Conservation (phyloP, 2,113 vertebrate species). For the Equus quagga region DNA sequence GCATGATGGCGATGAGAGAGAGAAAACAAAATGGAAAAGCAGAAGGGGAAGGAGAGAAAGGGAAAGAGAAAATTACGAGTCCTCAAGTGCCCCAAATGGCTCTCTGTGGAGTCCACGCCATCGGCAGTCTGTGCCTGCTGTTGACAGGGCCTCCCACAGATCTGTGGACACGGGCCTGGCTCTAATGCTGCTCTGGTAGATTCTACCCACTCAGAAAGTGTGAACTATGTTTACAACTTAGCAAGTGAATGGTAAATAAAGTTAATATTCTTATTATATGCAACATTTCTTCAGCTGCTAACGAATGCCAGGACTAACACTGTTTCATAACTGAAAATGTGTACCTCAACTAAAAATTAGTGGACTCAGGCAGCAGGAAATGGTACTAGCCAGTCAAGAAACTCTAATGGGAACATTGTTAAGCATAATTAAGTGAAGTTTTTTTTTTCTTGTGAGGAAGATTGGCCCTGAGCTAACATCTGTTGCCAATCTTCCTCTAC, state of each 20-base stretch:
- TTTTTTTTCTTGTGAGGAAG: too few relatives aligned
- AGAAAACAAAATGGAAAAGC: neutral
- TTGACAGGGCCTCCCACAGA: neutral
- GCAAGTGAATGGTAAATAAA: neutral
- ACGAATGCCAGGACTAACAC: conserved; percentile 14
- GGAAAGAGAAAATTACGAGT: neutral
- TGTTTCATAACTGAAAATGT: conserved; percentile 59
- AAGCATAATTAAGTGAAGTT: neutral
- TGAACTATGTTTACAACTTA: neutral
- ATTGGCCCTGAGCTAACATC: too few relatives aligned
- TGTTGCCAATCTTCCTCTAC: too few relatives aligned
- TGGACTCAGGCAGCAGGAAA: conserved; percentile 31
- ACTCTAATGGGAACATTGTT: neutral
- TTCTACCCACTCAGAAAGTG: neutral
- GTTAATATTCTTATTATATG: conserved; percentile 30
- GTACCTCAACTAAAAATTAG: conserved; percentile 37
- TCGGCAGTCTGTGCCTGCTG: neutral
- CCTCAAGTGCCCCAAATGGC: neutral
- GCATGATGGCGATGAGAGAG: neutral
- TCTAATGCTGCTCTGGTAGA: neutral
- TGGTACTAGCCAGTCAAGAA: conserved; percentile 25
- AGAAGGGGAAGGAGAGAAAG: neutral
- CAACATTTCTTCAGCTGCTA: conserved; percentile 46
- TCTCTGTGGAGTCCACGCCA: neutral
- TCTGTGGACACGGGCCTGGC: neutral